phyloP scores from a whole-genome alignment of 1,140 invertebrate genomes.

The Thaumatotibia leucotreta region DNA sequence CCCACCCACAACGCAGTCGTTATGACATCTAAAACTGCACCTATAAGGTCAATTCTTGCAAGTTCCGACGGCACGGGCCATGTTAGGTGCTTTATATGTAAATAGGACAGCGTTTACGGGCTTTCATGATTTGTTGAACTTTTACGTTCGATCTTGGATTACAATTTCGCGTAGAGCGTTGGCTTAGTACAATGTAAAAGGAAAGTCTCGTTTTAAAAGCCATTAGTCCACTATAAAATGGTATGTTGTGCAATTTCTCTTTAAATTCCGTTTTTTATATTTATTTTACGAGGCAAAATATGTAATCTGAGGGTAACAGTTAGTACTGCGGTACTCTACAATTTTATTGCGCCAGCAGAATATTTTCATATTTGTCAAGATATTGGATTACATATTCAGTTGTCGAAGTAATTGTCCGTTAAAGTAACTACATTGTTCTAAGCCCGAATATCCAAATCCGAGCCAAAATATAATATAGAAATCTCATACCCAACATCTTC shows the following conservation, averaged over 20 bases:
- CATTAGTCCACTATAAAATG: not conserved
- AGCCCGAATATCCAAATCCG: too few species aligned
- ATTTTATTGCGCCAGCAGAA: too few species aligned
- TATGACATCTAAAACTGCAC: not conserved
- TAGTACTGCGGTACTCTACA: too few species aligned
- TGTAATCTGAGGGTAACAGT: too few species aligned
- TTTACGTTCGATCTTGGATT: conserved; percentile 3
- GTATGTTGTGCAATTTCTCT: not conserved
- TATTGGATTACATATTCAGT: too few species aligned
- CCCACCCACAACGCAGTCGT: not conserved
- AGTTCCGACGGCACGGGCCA: not conserved
- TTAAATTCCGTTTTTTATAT: too few species aligned
- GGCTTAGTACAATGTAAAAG: not conserved
- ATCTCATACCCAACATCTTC: too few species aligned
- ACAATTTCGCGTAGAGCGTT: not conserved
- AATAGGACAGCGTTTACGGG: conserved; percentile 8
- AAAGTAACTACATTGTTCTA: too few species aligned
- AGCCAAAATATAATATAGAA: too few species aligned
- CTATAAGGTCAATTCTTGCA: conserved; percentile 7
- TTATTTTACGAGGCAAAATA: too few species aligned
- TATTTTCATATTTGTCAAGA: too few species aligned
- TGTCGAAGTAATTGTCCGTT: too few species aligned
- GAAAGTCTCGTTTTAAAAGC: not conserved
- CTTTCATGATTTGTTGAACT: conserved; percentile 13
- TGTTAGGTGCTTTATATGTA: conserved; percentile 9